phyloP scores from a whole-genome alignment of 2,888 invertebrate species.

The Lepidonotus clava region DNA sequence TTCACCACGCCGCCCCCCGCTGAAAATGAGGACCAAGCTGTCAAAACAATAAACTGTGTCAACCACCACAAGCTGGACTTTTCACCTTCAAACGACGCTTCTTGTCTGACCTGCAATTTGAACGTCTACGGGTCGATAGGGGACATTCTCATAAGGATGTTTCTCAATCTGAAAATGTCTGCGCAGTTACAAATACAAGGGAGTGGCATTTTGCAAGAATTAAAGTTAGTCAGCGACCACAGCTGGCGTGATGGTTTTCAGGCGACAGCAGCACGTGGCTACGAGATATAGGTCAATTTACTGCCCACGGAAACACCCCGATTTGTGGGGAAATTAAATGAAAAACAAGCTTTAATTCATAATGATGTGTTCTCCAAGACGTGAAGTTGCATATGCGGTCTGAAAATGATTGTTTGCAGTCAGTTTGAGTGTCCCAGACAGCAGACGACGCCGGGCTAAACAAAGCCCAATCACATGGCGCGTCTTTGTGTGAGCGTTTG shows the following conservation, averaged over 20 bases:
- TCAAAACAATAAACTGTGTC: constrained; percentile 48
- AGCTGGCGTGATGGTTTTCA: background rate
- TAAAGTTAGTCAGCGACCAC: background rate
- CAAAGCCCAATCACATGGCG: constrained; percentile 53
- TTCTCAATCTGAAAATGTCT: background rate
- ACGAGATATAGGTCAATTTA: constrained; percentile 19
- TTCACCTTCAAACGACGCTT: background rate
- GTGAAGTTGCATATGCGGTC: too few relatives aligned
- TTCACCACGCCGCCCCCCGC: constrained; percentile 24
- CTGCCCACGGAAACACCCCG: too few relatives aligned
- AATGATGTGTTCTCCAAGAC: too few relatives aligned
- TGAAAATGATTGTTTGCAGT: constrained; percentile 22
- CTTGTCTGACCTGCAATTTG: too few relatives aligned
- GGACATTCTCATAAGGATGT: too few relatives aligned
- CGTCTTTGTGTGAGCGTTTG: constrained; percentile 44
- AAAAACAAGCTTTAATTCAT: too few relatives aligned
- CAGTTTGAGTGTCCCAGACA: constrained; percentile 12
- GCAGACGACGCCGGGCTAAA: constrained; percentile 48
- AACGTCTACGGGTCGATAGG: too few relatives aligned
- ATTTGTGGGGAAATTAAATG: too few relatives aligned
- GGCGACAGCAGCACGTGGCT: constrained; percentile 5
- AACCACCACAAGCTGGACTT: background rate
- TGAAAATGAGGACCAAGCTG: constrained; percentile 22
- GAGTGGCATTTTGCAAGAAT: background rate
- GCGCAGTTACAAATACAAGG: background rate